Evolutionary conservation across 2,113 vertebrate species (phyloP).

Genomic region (Dicentrarchus labrax): DNA sequence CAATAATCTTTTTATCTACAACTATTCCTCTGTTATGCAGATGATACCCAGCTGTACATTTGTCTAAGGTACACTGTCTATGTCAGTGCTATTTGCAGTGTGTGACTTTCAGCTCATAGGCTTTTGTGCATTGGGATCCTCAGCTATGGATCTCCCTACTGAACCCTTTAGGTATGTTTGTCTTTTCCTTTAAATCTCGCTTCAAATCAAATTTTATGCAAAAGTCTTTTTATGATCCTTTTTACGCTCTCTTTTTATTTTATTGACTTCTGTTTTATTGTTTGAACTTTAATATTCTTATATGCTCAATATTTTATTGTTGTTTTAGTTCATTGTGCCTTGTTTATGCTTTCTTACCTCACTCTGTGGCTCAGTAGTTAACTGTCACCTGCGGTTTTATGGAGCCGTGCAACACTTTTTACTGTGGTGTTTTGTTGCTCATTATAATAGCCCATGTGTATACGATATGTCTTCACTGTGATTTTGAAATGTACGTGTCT

Average conservation of each 20-base stretch:
- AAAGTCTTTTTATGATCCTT: constrained; percentile 2
- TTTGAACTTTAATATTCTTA: neutral
- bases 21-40: neutral
- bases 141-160: neutral
- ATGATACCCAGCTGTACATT: neutral
- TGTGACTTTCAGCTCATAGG: neutral
- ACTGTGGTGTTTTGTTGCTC: constrained; percentile 35
- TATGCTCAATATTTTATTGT: constrained; percentile 6
- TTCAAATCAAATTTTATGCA: neutral
- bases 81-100: neutral
- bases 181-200: neutral
- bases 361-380: constrained; percentile 3
- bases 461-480: neutral
- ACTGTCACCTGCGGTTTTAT: constrained; percentile 52
- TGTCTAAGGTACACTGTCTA: neutral
- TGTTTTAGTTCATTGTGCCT: neutral
- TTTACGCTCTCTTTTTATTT: neutral
- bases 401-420: constrained; percentile 30
- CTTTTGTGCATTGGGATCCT: neutral
- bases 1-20: neutral
- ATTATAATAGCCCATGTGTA: constrained; percentile 25
- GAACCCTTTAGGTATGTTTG: neutral
- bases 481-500: constrained; percentile 11
- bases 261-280: constrained; percentile 32
- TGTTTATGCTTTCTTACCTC: constrained; percentile 17